phyloP scores from a whole-genome alignment of 2,797 vertebrate genomes.

The Anabas testudineus region DNA sequence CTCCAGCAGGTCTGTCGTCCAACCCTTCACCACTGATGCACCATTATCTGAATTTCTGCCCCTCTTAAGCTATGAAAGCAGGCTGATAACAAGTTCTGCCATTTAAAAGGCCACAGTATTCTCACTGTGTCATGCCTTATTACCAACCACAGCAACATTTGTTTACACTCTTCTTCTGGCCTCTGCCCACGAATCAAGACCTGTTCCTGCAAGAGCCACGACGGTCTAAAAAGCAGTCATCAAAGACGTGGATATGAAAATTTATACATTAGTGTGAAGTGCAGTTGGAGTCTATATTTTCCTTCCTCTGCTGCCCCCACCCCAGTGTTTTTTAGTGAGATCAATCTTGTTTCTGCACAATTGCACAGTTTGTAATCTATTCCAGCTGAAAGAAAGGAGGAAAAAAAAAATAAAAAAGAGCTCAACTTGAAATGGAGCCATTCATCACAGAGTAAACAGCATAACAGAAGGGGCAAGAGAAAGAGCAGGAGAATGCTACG shows the following conservation, averaged over 20 bases:
- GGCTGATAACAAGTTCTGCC: slow-evolving; percentile 70
- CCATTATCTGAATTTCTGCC: slow-evolving; percentile 66
- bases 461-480: slow-evolving; percentile 51
- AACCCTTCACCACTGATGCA: slow-evolving; percentile 58
- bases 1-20: slow-evolving; percentile 43
- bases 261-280: slow-evolving; percentile 40
- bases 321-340: slow-evolving; percentile 46
- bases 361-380: slow-evolving; percentile 84
- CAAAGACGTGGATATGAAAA: slow-evolving; percentile 20
- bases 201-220: slow-evolving; percentile 15
- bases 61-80: slow-evolving; percentile 53
- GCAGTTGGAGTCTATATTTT: slow-evolving; percentile 20
- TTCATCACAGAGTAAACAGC: slow-evolving; percentile 82
- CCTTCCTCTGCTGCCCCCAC: slow-evolving; percentile 28
- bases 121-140: slow-evolving; percentile 65
- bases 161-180: slow-evolving; percentile 51
- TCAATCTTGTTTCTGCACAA: slow-evolving; percentile 81
- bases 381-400: slow-evolving; percentile 58
- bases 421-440: slow-evolving; percentile 83
- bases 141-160: slow-evolving; percentile 51
- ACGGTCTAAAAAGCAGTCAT: slow-evolving; percentile 24
- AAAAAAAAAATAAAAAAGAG: too few species aligned
- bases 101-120: slow-evolving; percentile 76
- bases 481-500: slow-evolving; percentile 52
- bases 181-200: slow-evolving; percentile 34